These are phyloP conservation scores for Lethenteron reissneri DNA, from an alignment of 2,113 vertebrate species.

Conservation along the genomic window DNA sequence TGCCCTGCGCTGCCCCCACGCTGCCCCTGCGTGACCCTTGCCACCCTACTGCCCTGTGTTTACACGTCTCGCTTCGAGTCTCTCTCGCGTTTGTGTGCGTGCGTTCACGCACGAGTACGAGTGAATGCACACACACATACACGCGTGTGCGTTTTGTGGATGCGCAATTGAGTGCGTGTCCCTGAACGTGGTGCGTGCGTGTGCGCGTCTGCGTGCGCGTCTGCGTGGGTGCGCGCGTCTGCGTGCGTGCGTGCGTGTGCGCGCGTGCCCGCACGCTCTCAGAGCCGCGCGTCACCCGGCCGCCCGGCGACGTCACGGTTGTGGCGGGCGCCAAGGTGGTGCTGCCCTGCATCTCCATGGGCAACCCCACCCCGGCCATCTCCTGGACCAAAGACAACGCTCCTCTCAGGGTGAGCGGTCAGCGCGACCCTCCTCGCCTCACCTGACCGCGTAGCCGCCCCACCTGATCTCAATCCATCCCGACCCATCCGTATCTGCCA, in stretches of 20 bases:
- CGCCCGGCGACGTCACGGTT: conserved; percentile 56
- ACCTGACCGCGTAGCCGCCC: too few species aligned
- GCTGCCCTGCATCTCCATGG: conserved; percentile 62
- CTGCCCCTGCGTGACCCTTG: background rate
- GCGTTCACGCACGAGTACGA: background rate
- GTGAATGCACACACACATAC: background rate
- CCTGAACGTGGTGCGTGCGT: background rate
- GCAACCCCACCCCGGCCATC: conserved; percentile 76
- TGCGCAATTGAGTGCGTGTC: background rate
- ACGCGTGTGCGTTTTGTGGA: background rate
- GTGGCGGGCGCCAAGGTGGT: conserved; percentile 75
- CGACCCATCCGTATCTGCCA: background rate
- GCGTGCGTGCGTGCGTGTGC: background rate
- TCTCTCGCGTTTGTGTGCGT: background rate
- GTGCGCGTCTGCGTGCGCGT: background rate
- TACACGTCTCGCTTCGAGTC: background rate
- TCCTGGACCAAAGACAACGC: conserved; percentile 80
- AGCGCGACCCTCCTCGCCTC: too few species aligned
- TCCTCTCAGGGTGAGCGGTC: conserved; percentile 40
- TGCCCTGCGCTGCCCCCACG: background rate
- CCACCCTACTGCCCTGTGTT: background rate
- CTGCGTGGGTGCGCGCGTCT: background rate
- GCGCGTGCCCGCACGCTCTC: conserved; percentile 12
- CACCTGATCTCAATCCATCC: background rate
- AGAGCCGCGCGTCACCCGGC: conserved; percentile 86